Percentiles rank a stretch among this genome's conserved stretches.
These are phyloP conservation scores for Gavia stellata DNA, from an alignment of 2,113 vertebrate species.

Conservation along the genomic window DNA sequence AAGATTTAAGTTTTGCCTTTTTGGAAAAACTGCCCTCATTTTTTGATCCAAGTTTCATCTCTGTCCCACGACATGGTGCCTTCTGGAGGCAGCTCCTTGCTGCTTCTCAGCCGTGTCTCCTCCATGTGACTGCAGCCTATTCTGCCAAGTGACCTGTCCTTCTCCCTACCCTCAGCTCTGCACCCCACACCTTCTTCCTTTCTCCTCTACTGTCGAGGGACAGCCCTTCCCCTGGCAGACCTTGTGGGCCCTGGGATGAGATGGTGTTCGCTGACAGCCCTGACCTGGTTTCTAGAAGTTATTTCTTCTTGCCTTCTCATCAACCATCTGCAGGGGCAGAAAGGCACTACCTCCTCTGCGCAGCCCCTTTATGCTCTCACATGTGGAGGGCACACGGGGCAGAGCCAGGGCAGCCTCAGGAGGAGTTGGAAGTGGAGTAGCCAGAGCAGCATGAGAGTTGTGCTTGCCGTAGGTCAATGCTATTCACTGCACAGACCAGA, in stretches of 20 bases:
- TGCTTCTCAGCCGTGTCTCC: background rate
- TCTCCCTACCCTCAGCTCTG: background rate
- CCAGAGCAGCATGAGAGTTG: background rate
- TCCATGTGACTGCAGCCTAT: background rate
- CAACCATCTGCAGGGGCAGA: background rate
- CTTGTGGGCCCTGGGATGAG: background rate
- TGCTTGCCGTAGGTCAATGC: background rate
- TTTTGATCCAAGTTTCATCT: background rate
- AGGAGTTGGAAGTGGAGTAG: background rate
- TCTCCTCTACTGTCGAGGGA: background rate
- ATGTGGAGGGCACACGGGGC: rapidly evolving
- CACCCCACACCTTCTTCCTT: background rate
- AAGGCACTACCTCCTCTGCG: background rate
- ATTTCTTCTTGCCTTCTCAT: background rate
- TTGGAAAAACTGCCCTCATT: background rate
- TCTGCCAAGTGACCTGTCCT: background rate
- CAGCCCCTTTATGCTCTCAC: background rate
- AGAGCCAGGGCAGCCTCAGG: background rate
- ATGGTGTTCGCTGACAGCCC: background rate
- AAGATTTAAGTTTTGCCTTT: background rate
- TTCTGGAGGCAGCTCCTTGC: background rate
- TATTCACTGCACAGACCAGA: background rate
- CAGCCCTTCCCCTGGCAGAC: background rate
- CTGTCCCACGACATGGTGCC: background rate
- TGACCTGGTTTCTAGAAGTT: background rate